A percentile compares a stretch with the other conserved stretches of the same genome.
Evolutionary conservation across 2,113 vertebrate species (phyloP).

Genomic region (Melanotaenia duboulayi): DNA sequence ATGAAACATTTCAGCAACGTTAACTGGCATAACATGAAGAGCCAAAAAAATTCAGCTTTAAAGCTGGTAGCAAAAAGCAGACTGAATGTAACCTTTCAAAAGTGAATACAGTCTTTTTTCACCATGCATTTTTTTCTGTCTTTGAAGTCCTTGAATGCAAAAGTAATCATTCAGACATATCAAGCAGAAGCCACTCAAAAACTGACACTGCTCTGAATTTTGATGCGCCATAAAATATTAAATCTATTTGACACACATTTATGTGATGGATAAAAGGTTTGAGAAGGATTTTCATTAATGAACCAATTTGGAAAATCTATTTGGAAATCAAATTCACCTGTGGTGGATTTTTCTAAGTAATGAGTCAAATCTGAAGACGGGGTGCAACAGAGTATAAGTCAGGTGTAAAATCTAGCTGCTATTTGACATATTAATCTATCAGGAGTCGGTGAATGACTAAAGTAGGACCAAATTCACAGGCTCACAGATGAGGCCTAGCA

Average conservation of each 20-base stretch:
- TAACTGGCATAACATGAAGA: slow-evolving; percentile 10
- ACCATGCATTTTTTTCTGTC: slow-evolving; percentile 8
- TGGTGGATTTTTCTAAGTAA: background rate
- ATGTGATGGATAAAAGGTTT: background rate
- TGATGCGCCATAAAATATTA: slow-evolving; percentile 10
- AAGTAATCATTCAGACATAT: slow-evolving; percentile 21
- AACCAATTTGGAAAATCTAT: slow-evolving; percentile 3
- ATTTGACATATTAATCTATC: too few relatives aligned
- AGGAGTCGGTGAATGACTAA: too few relatives aligned
- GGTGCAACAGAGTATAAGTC: background rate
- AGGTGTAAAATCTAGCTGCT: background rate
- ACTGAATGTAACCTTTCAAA: slow-evolving; percentile 25
- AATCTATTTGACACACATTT: slow-evolving; percentile 7
- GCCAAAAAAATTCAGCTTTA: slow-evolving; percentile 4
- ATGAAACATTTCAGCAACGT: background rate
- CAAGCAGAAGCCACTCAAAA: slow-evolving; percentile 10
- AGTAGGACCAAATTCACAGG: too few relatives aligned
- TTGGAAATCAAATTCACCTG: background rate
- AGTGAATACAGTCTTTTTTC: slow-evolving; percentile 4
- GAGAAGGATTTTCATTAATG: background rate
- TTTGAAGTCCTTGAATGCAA: slow-evolving; percentile 29
- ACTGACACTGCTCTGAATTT: background rate
- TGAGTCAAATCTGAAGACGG: background rate
- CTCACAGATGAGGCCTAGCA: too few relatives aligned
- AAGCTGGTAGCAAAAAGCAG: slow-evolving; percentile 12